Evolutionary conservation across 2,113 vertebrate species (phyloP).

Genomic region (Aegithalos caudatus): DNA sequence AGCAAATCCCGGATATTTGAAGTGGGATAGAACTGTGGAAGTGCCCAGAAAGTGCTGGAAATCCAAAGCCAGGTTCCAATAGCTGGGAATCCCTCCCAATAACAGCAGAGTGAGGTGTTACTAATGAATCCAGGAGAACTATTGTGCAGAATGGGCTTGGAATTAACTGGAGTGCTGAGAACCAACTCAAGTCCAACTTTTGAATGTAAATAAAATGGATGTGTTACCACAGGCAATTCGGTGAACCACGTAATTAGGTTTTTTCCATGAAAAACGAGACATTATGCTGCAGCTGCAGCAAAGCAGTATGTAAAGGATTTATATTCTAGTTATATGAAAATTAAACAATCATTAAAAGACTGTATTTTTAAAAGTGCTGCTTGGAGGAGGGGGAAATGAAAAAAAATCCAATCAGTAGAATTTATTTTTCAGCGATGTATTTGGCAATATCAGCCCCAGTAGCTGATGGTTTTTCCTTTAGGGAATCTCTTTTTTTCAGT

Average conservation of each 20-base stretch:
- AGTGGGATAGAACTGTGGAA: neutral
- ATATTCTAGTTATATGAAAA: constrained; percentile 64
- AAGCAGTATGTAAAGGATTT: constrained; percentile 58
- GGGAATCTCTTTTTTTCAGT: constrained; percentile 16
- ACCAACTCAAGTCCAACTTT: constrained; percentile 61
- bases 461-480: constrained; percentile 30
- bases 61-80: neutral
- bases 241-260: constrained; percentile 70
- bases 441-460: constrained; percentile 32
- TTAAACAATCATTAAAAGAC: constrained; percentile 71
- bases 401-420: constrained; percentile 48
- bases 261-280: constrained; percentile 70
- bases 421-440: neutral
- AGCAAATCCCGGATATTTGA: neutral
- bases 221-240: constrained; percentile 68
- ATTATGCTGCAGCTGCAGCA: constrained; percentile 53
- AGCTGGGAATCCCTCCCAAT: neutral
- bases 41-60: neutral
- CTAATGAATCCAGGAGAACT: constrained; percentile 13
- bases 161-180: constrained; percentile 43
- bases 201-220: constrained; percentile 75
- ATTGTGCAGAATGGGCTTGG: constrained; percentile 37
- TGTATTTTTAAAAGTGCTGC: constrained; percentile 60
- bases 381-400: neutral
- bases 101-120: neutral